Percentiles rank a stretch among this genome's conserved stretches.
phyloP scores from a whole-genome alignment of 2,888 invertebrate genomes.

The Scaptomyza reducta region DNA sequence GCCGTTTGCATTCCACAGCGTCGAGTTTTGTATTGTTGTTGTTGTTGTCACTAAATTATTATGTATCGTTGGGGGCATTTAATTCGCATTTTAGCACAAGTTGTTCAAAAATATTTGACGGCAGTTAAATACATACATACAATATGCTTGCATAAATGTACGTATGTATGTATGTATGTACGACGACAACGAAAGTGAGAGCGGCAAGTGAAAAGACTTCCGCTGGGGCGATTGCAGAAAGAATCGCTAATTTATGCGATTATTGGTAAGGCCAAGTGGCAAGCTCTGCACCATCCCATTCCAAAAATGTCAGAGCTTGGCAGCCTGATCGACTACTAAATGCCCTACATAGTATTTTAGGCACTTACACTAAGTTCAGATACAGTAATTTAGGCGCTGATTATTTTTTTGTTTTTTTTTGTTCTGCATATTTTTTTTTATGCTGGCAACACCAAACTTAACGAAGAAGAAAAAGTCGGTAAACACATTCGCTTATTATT shows the following conservation, averaged over 20 bases:
- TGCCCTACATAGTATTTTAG: not conserved
- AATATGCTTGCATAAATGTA: not conserved
- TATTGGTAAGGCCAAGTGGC: conserved; percentile 50
- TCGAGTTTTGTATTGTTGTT: conserved; percentile 42
- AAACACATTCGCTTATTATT: not conserved
- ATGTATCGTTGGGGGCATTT: conserved; percentile 60
- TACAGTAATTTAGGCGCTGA: no score
- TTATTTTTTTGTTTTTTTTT: no score
- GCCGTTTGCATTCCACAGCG: conserved; percentile 69
- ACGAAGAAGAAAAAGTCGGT: not conserved
- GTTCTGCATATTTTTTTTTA: no score
- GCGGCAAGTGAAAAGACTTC: conserved; percentile 67
- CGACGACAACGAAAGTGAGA: conserved; percentile 69
- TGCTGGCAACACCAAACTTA: not conserved
- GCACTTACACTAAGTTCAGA: no score
- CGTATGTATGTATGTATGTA: conserved; percentile 12
- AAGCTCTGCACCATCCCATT: conserved; percentile 8
- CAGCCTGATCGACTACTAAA: not conserved
- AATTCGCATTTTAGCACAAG: conserved; percentile 73
- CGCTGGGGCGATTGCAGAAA: conserved; percentile 45
- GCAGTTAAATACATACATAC: conserved; percentile 7
- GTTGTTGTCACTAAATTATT: conserved; percentile 42
- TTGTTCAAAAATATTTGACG: conserved; percentile 77
- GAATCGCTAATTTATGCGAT: conserved; percentile 76
- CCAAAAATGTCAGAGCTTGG: not conserved